Conservation (phyloP, 2,888 invertebrate genomes). For the Aethes cnicana region DNA sequence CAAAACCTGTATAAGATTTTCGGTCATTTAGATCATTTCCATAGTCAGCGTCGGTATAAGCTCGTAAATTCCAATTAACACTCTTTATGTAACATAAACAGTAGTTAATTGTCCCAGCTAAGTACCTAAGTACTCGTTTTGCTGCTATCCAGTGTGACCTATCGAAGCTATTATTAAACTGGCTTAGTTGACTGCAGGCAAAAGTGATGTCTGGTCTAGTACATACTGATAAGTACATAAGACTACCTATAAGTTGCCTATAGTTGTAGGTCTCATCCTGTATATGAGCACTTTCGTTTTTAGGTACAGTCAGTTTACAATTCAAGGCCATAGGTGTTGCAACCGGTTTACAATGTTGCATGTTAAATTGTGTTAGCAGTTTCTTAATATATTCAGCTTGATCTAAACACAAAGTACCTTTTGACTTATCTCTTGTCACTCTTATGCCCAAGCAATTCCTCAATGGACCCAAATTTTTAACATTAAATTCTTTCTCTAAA, state of each 20-base stretch:
- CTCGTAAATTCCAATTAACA: background rate
- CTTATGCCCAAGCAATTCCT: background rate
- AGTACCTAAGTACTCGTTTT: background rate
- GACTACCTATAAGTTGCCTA: slow-evolving; percentile 9
- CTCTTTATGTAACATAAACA: background rate
- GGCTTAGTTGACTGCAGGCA: slow-evolving; percentile 30
- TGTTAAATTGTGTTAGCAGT: background rate
- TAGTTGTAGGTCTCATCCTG: slow-evolving; percentile 10
- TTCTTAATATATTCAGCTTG: slow-evolving; percentile 3
- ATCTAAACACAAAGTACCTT: background rate
- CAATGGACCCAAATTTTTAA: background rate
- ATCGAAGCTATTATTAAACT: slow-evolving; percentile 31
- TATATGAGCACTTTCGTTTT: background rate
- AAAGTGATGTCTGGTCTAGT: slow-evolving; percentile 34
- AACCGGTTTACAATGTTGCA: slow-evolving; percentile 30
- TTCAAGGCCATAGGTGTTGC: slow-evolving; percentile 28
- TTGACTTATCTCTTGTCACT: background rate
- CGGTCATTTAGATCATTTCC: background rate
- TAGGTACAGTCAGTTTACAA: slow-evolving; percentile 24
- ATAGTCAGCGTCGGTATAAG: background rate
- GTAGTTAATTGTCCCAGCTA: background rate
- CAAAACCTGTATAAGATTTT: slow-evolving; percentile 2
- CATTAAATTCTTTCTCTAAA: background rate
- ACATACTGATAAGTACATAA: slow-evolving; percentile 33
- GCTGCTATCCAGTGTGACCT: background rate